phyloP scores from a whole-genome alignment of 1,140 invertebrate species.

The Andricus grossulariae region DNA sequence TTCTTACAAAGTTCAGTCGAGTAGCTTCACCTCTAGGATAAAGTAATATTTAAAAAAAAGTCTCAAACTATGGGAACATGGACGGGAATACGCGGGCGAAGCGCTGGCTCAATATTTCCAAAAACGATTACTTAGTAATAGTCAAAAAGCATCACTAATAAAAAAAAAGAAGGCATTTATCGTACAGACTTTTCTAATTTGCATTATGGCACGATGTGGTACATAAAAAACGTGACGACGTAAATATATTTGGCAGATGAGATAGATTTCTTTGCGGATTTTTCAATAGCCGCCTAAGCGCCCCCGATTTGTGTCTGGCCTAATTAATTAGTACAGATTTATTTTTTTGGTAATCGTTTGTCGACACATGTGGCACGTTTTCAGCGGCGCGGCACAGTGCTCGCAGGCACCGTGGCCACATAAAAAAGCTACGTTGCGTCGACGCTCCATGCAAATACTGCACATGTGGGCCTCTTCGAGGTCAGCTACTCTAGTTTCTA shows the following conservation, averaged over 20 bases:
- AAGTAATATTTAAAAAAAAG: slow-evolving; percentile 10
- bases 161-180: slow-evolving; percentile 36
- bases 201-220: slow-evolving; percentile 52
- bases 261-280: slow-evolving; percentile 32
- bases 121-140: slow-evolving; percentile 29
- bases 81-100: slow-evolving; percentile 38
- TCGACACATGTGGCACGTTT: slow-evolving; percentile 94
- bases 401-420: slow-evolving; percentile 93
- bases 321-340: slow-evolving; percentile 81
- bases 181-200: slow-evolving; percentile 44
- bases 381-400: slow-evolving; percentile 87
- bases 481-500: slow-evolving; percentile 91
- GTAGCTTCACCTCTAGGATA: not conserved
- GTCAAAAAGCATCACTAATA: not conserved
- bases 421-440: slow-evolving; percentile 89
- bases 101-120: slow-evolving; percentile 27
- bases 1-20: not conserved
- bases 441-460: slow-evolving; percentile 87
- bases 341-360: slow-evolving; percentile 93
- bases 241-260: slow-evolving; percentile 39
- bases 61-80: slow-evolving; percentile 4
- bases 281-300: not conserved
- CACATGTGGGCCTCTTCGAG: slow-evolving; percentile 90
- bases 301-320: not conserved
- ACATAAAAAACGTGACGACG: slow-evolving; percentile 38